Percentiles rank a stretch among this genome's conserved stretches.
These are phyloP conservation scores for Aradophagus sp. DNA, from an alignment of 1,140 invertebrate genomes.

Conservation along the genomic window DNA sequence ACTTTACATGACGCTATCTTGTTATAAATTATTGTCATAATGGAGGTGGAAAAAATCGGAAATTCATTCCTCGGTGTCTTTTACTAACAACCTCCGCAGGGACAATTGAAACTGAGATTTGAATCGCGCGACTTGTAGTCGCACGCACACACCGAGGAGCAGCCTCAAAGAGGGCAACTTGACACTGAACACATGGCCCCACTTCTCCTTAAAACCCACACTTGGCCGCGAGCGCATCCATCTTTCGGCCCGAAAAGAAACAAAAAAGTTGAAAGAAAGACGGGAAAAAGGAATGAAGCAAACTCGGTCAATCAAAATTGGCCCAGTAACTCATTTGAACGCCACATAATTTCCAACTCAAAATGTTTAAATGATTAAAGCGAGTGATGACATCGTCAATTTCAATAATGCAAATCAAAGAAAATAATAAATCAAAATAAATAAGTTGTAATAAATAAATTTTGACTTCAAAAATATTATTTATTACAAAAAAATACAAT, in stretches of 20 bases:
- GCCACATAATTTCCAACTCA: not conserved
- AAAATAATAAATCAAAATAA: too few relatives aligned
- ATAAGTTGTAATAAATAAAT: too few relatives aligned
- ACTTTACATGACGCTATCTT: too few relatives aligned
- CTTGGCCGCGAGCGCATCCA: slow-evolving; percentile 62
- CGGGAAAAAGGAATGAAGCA: slow-evolving; percentile 3
- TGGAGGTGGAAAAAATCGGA: slow-evolving; percentile 3
- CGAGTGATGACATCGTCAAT: not conserved
- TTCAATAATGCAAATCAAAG: too few relatives aligned
- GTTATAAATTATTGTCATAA: too few relatives aligned
- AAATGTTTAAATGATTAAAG: not conserved
- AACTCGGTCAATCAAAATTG: slow-evolving; percentile 22
- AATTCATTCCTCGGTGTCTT: slow-evolving; percentile 9
- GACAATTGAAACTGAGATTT: slow-evolving; percentile 43
- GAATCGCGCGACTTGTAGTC: slow-evolving; percentile 24
- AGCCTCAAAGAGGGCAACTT: slow-evolving; percentile 62
- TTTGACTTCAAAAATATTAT: too few relatives aligned
- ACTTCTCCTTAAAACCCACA: slow-evolving; percentile 67
- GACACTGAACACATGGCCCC: slow-evolving; percentile 71
- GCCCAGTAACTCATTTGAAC: slow-evolving; percentile 4
- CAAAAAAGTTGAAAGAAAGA: too few relatives aligned
- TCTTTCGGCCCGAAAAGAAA: slow-evolving; percentile 35
- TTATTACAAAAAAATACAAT: too few relatives aligned
- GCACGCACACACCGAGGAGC: slow-evolving; percentile 44
- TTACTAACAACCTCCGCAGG: slow-evolving; percentile 45